phyloP scores from a whole-genome alignment of 2,888 invertebrate genomes.

The Caenorhabditis macrosperma region DNA sequence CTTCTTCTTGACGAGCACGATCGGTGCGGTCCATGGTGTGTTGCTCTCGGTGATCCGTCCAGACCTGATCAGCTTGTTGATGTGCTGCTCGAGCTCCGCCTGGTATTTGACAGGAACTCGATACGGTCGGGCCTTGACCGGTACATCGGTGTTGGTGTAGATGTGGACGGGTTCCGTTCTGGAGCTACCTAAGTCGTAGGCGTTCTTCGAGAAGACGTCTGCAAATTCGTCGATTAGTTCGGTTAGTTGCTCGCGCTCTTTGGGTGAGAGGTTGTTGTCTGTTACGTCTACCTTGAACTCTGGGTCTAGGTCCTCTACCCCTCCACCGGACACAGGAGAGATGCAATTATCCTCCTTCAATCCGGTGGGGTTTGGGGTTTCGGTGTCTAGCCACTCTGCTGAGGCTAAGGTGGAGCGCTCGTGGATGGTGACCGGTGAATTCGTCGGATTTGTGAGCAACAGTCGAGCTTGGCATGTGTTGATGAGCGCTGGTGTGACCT shows the following conservation, averaged over 20 bases:
- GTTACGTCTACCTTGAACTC: constrained; percentile 1
- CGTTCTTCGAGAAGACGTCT: constrained; percentile 60
- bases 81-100: constrained; percentile 63
- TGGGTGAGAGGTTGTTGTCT: neutral
- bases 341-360: no score
- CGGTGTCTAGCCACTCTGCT: no score
- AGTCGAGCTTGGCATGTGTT: neutral
- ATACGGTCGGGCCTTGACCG: constrained; percentile 34
- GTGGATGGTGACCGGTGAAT: constrained; percentile 4
- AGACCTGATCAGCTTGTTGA: constrained; percentile 52
- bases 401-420: no score
- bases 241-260: neutral
- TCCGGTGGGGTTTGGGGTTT: no score
- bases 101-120: constrained; percentile 58
- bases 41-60: constrained; percentile 60
- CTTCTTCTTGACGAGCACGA: constrained; percentile 65
- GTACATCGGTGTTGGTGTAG: constrained; percentile 61
- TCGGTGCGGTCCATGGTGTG: constrained; percentile 64
- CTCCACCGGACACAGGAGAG: no score
- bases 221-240: constrained; percentile 11
- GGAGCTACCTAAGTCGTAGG: constrained; percentile 65
- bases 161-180: constrained; percentile 57
- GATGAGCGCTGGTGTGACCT: constrained; percentile 15
- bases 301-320: neutral
- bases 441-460: constrained; percentile 19